Percentiles rank a stretch among this genome's conserved stretches.
These are phyloP conservation scores for Acrocephalus arundinaceus DNA, from an alignment of 2,113 vertebrate genomes.

Conservation along the genomic window DNA sequence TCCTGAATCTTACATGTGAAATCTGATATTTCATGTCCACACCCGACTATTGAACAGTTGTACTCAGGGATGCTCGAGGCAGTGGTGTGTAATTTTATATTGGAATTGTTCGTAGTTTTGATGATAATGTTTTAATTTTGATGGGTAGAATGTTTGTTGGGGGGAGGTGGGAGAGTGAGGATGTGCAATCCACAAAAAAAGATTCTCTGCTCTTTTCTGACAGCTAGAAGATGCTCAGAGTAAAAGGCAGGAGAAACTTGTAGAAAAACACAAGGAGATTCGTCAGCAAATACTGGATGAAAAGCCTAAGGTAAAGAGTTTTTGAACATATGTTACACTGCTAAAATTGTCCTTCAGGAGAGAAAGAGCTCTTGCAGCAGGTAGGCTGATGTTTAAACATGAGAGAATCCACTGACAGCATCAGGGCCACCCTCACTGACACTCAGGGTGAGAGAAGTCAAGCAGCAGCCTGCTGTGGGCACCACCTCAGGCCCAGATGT, in stretches of 20 bases:
- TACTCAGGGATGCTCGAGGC: neutral
- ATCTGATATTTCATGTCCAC: neutral
- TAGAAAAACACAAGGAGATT: slow-evolving; percentile 95
- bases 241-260: slow-evolving; percentile 91
- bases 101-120: neutral
- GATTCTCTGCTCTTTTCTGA: slow-evolving; percentile 2
- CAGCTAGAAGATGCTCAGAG: slow-evolving; percentile 95
- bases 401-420: neutral
- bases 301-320: slow-evolving; percentile 89
- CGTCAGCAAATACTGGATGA: slow-evolving; percentile 97
- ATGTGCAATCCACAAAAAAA: neutral
- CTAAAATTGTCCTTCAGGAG: neutral
- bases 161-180: neutral
- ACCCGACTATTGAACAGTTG: neutral
- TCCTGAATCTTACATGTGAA: neutral
- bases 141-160: neutral
- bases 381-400: neutral
- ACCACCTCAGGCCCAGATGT: neutral
- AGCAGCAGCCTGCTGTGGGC: neutral
- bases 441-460: neutral
- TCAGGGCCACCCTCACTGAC: neutral
- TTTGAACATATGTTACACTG: neutral
- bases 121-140: neutral
- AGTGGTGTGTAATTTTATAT: neutral
- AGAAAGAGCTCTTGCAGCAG: neutral